These are phyloP conservation scores for Drosophila subpulchrella DNA, from an alignment of 1,140 invertebrate species.

Conservation along the genomic window DNA sequence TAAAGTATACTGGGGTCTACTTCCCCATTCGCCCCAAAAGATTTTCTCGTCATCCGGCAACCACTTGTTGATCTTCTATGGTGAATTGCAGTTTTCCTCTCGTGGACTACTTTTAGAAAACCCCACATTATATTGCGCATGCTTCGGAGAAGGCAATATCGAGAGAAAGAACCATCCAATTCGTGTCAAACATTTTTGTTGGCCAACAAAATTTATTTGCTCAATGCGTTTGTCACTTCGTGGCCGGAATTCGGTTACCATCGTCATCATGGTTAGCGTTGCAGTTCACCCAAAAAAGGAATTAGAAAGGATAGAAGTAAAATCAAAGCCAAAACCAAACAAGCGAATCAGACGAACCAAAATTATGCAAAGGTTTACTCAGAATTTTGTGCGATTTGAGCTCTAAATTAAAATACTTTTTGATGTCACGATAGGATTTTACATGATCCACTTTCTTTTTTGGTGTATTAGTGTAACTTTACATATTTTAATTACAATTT, in stretches of 20 bases:
- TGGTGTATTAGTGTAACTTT: too few species aligned
- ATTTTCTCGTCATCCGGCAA: slow-evolving; percentile 31
- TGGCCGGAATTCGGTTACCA: slow-evolving; percentile 49
- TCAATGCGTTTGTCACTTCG: slow-evolving; percentile 57
- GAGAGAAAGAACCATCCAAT: slow-evolving; percentile 7
- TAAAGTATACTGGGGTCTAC: too few species aligned
- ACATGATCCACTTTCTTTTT: background rate
- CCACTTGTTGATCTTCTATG: slow-evolving; percentile 62
- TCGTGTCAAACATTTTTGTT: slow-evolving; percentile 43
- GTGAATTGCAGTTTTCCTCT: slow-evolving; percentile 25
- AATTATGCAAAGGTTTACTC: slow-evolving; percentile 23
- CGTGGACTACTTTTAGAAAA: slow-evolving; percentile 16
- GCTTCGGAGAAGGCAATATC: slow-evolving; percentile 4
- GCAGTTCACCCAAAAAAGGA: slow-evolving; percentile 16
- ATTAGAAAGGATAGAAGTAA: slow-evolving; percentile 15
- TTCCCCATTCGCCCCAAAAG: background rate
- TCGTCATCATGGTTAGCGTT: slow-evolving; percentile 37
- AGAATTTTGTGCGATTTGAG: background rate
- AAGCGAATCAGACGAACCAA: slow-evolving; percentile 30
- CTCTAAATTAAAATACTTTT: background rate
- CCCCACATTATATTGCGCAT: slow-evolving; percentile 5
- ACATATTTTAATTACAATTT: too few species aligned
- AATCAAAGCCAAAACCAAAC: slow-evolving; percentile 40
- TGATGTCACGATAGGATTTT: background rate
- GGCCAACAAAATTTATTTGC: slow-evolving; percentile 60